These are phyloP conservation scores for Harpalus rufipes DNA, from an alignment of 2,888 invertebrate species.

Conservation along the genomic window DNA sequence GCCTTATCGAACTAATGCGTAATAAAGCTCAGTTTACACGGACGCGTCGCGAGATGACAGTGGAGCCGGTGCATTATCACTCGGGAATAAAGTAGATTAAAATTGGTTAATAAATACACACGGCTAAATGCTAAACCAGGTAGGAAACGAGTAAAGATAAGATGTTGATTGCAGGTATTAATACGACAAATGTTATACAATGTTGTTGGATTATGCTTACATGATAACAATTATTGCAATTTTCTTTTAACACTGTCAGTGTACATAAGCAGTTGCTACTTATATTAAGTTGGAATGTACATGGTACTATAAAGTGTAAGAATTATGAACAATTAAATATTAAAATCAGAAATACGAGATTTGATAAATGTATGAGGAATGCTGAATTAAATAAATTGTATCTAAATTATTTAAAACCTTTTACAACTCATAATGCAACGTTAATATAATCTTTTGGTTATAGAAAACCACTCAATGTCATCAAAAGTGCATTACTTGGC, in stretches of 20 bases:
- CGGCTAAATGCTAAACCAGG: background rate
- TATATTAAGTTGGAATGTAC: too few species aligned
- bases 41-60: background rate
- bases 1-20: constrained; percentile 51
- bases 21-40: constrained; percentile 38
- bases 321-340: too few species aligned
- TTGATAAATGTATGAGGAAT: too few species aligned
- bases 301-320: too few species aligned
- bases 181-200: constrained; percentile 30
- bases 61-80: constrained; percentile 18
- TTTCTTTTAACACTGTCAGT: background rate
- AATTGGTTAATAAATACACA: constrained; percentile 46
- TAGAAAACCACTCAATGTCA: too few species aligned
- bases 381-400: too few species aligned
- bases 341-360: too few species aligned
- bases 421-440: too few species aligned
- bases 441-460: too few species aligned
- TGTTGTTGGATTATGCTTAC: constrained; percentile 1
- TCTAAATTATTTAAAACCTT: too few species aligned
- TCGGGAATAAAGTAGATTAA: constrained; percentile 19
- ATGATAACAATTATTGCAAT: constrained; percentile 10
- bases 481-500: too few species aligned
- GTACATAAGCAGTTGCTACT: background rate
- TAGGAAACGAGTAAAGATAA: constrained; percentile 44
- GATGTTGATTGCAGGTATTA: constrained; percentile 24